A percentile compares a stretch with the other conserved stretches of the same genome.
phyloP scores from a whole-genome alignment of 1,140 invertebrate genomes.

The Nomia melanderi region DNA sequence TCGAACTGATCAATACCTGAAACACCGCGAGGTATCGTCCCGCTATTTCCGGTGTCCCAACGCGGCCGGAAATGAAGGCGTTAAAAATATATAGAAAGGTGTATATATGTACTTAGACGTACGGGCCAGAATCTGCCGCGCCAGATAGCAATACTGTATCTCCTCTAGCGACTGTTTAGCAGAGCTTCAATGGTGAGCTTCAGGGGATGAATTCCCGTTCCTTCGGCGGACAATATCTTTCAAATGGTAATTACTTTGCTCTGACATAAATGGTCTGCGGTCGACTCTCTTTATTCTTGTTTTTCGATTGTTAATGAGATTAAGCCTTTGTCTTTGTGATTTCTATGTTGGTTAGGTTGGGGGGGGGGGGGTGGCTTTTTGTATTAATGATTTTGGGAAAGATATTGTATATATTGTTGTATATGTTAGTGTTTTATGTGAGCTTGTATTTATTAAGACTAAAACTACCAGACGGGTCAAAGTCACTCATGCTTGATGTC shows the following conservation, averaged over 20 bases:
- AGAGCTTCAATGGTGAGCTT: conserved; percentile 49
- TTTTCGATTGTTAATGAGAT: too few relatives aligned
- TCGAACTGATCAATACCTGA: conserved; percentile 81
- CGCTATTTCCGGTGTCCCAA: conserved; percentile 79
- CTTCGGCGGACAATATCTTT: neutral
- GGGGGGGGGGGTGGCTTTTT: too few relatives aligned
- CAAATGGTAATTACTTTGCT: neutral
- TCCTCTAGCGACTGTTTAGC: conserved; percentile 35
- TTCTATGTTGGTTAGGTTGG: too few relatives aligned
- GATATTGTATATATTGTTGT: too few relatives aligned
- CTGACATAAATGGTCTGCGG: too few relatives aligned
- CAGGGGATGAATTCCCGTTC: conserved; percentile 10
- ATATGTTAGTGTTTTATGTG: too few relatives aligned
- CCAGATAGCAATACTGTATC: conserved; percentile 65
- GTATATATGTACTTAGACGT: conserved; percentile 7
- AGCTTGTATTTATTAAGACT: too few relatives aligned
- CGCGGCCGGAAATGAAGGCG: conserved; percentile 79
- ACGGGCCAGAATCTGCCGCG: conserved; percentile 18
- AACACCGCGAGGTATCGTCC: conserved; percentile 80
- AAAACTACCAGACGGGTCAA: too few relatives aligned
- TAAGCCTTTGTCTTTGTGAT: too few relatives aligned
- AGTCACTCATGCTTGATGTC: too few relatives aligned
- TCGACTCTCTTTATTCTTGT: too few relatives aligned
- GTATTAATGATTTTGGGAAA: too few relatives aligned
- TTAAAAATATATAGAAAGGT: conserved; percentile 44